These are phyloP conservation scores for Troides aeacus DNA, from an alignment of 2,888 invertebrate species.

Conservation along the genomic window DNA sequence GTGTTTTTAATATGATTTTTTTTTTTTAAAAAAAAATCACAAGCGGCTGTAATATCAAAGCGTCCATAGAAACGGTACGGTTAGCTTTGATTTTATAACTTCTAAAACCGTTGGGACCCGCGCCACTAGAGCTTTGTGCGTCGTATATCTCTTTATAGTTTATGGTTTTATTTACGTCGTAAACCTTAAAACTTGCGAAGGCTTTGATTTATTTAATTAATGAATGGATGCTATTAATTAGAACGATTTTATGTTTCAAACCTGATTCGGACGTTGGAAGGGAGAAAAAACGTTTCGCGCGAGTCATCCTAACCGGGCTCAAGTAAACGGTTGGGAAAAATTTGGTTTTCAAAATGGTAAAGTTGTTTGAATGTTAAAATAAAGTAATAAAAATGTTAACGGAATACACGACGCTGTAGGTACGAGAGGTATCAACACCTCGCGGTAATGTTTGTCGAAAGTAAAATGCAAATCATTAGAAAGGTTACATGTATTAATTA, in stretches of 20 bases:
- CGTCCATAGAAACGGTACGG: neutral
- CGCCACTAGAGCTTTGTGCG: conserved; percentile 17
- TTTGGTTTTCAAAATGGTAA: conserved; percentile 23
- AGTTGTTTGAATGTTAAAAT: conserved; percentile 22
- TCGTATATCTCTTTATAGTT: conserved; percentile 36
- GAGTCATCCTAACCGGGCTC: conserved; percentile 12
- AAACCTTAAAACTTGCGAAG: conserved; percentile 32
- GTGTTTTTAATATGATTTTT: neutral
- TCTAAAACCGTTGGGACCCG: conserved; percentile 20
- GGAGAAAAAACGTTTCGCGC: conserved; percentile 28
- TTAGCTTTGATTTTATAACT: conserved; percentile 23
- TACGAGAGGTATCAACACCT: conserved; percentile 18
- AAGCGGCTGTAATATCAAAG: conserved; percentile 1
- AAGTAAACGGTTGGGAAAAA: conserved; percentile 6
- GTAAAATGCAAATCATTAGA: conserved; percentile 27
- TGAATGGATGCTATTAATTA: conserved; percentile 33
- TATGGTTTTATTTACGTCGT: conserved; percentile 43
- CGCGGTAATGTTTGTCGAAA: conserved; percentile 27
- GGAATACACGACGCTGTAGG: conserved; percentile 12
- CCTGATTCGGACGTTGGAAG: conserved; percentile 19
- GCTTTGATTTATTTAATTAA: conserved; percentile 37
- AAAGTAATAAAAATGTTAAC: conserved; percentile 24
- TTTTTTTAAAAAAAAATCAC: conserved; percentile 17
- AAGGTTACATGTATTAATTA: conserved; percentile 3
- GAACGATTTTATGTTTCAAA: conserved; percentile 29